Percentiles rank a stretch among this genome's conserved stretches.
Evolutionary conservation across 23 tunicate genomes (phyloP).

Genomic region (Trididemnum miniatum): DNA sequence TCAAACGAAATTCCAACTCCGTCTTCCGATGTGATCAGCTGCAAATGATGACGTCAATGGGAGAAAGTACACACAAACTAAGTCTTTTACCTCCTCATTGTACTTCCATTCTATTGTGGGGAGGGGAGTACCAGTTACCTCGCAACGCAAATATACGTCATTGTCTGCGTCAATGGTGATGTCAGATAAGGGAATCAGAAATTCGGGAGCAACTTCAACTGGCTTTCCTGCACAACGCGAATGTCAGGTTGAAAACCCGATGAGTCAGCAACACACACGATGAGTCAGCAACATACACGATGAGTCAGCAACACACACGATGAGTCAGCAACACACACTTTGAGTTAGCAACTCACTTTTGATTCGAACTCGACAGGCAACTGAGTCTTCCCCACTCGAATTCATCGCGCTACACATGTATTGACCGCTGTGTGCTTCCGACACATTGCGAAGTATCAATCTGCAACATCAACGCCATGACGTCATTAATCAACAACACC

Average conservation of each 20-base stretch:
- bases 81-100: conserved; percentile 68
- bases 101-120: conserved; percentile 82
- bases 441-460: conserved; percentile 52
- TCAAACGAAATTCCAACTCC: conserved; percentile 67
- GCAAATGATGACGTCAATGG: neutral
- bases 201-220: conserved; percentile 65
- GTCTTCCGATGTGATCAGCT: conserved; percentile 54
- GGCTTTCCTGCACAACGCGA: conserved; percentile 67
- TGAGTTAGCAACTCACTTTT: conserved; percentile 53
- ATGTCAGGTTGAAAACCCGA: no score
- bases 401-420: conserved; percentile 95
- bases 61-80: neutral
- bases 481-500: neutral
- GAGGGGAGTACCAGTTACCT: conserved; percentile 77
- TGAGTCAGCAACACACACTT: no score
- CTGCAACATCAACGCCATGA: conserved; percentile 48
- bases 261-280: no score
- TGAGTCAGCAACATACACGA: no score
- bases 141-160: conserved; percentile 71
- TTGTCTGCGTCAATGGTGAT: conserved; percentile 48
- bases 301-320: no score
- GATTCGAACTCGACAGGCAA: conserved; percentile 86
- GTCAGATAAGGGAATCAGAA: conserved; percentile 78
- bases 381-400: conserved; percentile 75
- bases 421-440: conserved; percentile 71